phyloP scores from a whole-genome alignment of 2,113 vertebrate genomes.

The Barnardius zonarius region DNA sequence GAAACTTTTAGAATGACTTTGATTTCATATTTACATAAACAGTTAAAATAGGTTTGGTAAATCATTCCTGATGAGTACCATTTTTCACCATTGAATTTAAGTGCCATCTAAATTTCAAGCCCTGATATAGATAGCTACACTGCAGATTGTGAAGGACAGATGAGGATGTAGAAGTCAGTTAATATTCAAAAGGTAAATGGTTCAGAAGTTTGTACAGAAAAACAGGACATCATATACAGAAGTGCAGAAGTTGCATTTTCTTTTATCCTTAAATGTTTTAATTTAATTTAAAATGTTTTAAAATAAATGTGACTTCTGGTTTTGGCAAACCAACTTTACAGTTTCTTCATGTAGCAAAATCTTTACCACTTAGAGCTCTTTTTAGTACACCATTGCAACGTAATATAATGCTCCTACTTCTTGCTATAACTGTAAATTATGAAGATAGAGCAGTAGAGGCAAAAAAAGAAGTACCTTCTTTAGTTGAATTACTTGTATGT shows the following conservation, averaged over 20 bases:
- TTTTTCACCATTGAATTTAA: not conserved
- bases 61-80: not conserved
- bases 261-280: not conserved
- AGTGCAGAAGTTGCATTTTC: not conserved
- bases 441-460: not conserved
- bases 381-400: not conserved
- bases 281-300: not conserved
- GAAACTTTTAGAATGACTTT: not conserved
- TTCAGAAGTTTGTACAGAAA: not conserved
- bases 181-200: not conserved
- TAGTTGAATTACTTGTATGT: not conserved
- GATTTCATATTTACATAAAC: slow-evolving; percentile 21
- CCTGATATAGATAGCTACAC: not conserved
- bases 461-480: not conserved
- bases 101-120: not conserved
- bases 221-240: not conserved
- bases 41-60: slow-evolving; percentile 35
- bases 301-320: not conserved
- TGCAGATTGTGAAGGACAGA: not conserved
- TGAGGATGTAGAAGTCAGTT: not conserved
- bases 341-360: not conserved
- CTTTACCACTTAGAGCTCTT: not conserved
- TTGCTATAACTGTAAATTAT: not conserved
- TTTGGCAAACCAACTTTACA: not conserved
- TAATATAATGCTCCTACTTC: not conserved